Evolutionary conservation across 2,888 invertebrate genomes (phyloP).

Genomic region (Sminthurinus aureus): DNA sequence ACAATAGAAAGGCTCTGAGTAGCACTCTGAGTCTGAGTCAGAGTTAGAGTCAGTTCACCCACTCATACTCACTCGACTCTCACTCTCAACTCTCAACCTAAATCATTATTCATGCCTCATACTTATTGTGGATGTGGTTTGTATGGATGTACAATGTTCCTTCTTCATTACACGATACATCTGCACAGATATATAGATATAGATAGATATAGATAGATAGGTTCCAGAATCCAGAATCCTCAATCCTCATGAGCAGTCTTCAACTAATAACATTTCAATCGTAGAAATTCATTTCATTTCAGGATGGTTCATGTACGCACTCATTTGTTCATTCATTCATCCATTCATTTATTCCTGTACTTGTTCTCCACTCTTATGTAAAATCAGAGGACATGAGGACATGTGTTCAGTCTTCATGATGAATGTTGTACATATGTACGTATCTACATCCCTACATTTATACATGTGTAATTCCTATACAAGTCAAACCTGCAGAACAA

Average conservation of each 20-base stretch:
- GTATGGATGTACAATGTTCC: too few relatives aligned
- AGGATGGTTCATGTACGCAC: not conserved
- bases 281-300: conserved; percentile 21
- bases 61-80: not conserved
- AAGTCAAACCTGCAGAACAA: not conserved
- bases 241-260: conserved; percentile 23
- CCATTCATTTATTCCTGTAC: not conserved
- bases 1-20: conserved; percentile 2
- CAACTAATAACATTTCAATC: conserved; percentile 30
- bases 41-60: not conserved
- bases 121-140: conserved; percentile 9
- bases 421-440: not conserved
- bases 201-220: too few relatives aligned
- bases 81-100: conserved; percentile 11
- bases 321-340: not conserved
- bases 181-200: too few relatives aligned
- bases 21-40: not conserved
- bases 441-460: not conserved
- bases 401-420: not conserved
- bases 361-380: not conserved
- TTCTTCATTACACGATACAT: too few relatives aligned
- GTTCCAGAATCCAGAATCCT: not conserved
- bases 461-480: not conserved
- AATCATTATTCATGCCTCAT: conserved; percentile 37
- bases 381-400: conserved; percentile 3